phyloP scores from a whole-genome alignment of 2,888 invertebrate species.

The Acanthopleura granulata region DNA sequence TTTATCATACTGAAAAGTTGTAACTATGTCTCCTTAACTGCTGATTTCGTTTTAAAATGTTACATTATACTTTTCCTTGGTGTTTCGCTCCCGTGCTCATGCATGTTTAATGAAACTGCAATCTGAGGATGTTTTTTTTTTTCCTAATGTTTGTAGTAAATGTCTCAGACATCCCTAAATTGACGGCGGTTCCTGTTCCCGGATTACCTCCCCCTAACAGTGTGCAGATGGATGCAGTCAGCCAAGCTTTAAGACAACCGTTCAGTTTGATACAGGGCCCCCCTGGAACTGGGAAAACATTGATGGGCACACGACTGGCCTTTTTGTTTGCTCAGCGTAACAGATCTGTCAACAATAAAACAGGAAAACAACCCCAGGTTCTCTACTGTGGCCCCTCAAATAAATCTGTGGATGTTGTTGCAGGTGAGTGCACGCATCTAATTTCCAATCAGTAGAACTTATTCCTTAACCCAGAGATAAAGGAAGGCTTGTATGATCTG shows the following conservation, averaged over 20 bases:
- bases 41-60: too few species aligned
- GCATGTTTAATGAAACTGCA: too few species aligned
- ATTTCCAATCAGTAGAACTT: too few species aligned
- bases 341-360: constrained; percentile 30
- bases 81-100: too few species aligned
- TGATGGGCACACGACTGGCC: constrained; percentile 49
- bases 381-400: constrained; percentile 63
- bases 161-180: too few species aligned
- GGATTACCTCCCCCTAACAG: constrained; percentile 37
- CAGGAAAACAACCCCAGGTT: constrained; percentile 49
- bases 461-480: too few species aligned
- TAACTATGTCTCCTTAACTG: too few species aligned
- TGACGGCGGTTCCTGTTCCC: constrained; percentile 21
- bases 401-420: constrained; percentile 56
- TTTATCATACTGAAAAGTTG: too few species aligned
- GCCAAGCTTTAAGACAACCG: constrained; percentile 45
- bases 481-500: too few species aligned
- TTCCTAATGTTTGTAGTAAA: too few species aligned
- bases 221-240: constrained; percentile 51
- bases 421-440: constrained; percentile 44
- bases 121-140: too few species aligned
- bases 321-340: constrained; percentile 43
- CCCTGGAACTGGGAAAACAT: constrained; percentile 62
- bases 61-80: too few species aligned
- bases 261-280: constrained; percentile 60